Conservation (phyloP, 2,797 vertebrate species). For the Mormyrops boulengeri region DNA sequence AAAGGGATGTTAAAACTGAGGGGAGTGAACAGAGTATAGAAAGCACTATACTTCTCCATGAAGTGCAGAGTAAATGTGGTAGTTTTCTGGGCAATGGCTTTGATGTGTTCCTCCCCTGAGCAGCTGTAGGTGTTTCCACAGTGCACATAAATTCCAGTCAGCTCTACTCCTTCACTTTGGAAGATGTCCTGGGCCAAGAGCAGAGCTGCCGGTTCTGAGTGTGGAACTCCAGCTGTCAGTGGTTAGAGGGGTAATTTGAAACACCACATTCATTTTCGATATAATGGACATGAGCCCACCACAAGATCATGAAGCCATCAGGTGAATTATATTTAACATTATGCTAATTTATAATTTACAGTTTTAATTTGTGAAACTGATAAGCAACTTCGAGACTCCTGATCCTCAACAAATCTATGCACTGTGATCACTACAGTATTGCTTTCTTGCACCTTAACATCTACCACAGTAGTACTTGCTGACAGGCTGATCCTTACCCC, state of each 20-base stretch:
- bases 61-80: constrained; percentile 57
- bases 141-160: constrained; percentile 73
- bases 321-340: background rate
- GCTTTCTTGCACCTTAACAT: background rate
- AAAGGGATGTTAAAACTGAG: background rate
- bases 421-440: background rate
- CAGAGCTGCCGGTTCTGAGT: constrained; percentile 55
- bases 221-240: constrained; percentile 59
- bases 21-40: background rate
- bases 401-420: background rate
- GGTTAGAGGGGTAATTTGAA: background rate
- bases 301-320: background rate
- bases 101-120: constrained; percentile 56
- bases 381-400: background rate
- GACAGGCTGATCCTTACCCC: constrained; percentile 52
- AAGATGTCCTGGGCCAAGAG: constrained; percentile 57
- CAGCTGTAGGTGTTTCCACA: constrained; percentile 76
- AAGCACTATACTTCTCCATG: constrained; percentile 60
- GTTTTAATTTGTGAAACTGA: background rate
- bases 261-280: background rate
- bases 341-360: background rate
- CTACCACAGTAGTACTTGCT: background rate
- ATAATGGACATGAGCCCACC: background rate
- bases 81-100: constrained; percentile 61
- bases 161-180: constrained; percentile 47